Base-by-base conservation (phyloP, 2,113 vertebrate genomes). In the Poecile atricapillus region DNA sequence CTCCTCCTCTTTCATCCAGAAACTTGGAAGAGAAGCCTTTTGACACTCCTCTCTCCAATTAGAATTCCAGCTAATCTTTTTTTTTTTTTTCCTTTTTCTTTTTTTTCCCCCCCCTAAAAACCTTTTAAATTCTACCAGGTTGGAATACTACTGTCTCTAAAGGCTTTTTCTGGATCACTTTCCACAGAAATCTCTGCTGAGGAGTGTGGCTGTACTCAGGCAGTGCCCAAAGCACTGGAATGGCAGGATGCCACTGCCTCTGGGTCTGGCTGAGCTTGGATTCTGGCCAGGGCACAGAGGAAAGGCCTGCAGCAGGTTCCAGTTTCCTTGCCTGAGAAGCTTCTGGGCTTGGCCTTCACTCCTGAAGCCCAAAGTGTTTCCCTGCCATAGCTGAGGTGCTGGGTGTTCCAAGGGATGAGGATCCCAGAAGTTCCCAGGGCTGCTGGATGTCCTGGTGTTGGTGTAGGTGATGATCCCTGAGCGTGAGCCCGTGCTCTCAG, bases 141-240 rank as follows among this genome's bases (percentile, higher is more conserved):
- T 97, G 97, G 96, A 96, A 96, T 95, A 97, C 95, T 95, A 90
- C 96, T 95, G 92, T 87, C 47, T 77, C 86, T 70, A 75, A 90
- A 95, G 95, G 93, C 80, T 87, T 77, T 86, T 83, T 37, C 88
- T 67, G 89, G 59, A 87, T 76, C 27, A 11, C 60, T 87, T 83
- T 35, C 7, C 60, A 21, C 41, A 67, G 60, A 62, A 43, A 59
- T 88, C 73, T 89, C 47, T 81, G 83, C 83, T 85, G 15, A 73
- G 62, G 59, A 95, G 41, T 31, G 79, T 91, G 85, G 70, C 81
- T 90, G 83, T 71, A 5, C 47, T 78, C 33, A 14, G 87, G 33
- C 86, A 95, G 82, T 44, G 65, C 65, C 41, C 9, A 13, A 79
- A 79, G 46, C 47, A 6, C 63, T 75, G 86, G 62, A 52, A 39